Evolutionary conservation across 2,113 vertebrate species (phyloP).

Genomic region (zebrafish (Danio rerio)): GRCz12tu NC_133194.1:48544501-48545000

Average conservation of each 20-base stretch:
- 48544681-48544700: constrained; percentile 4
- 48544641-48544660: constrained; percentile 21
- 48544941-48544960: constrained; percentile 63
- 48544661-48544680: constrained; percentile 20
- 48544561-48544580: too few relatives aligned
- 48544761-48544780: constrained; percentile 53
- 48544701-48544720: constrained; percentile 57
- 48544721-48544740: constrained; percentile 52
- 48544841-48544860: constrained; percentile 67
- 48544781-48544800: constrained; percentile 54
- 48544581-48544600: too few relatives aligned
- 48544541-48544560: too few relatives aligned
- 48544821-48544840: constrained; percentile 67
- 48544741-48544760: constrained; percentile 60
- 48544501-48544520: too few relatives aligned
- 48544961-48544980: constrained; percentile 59
- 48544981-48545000: constrained; percentile 55
- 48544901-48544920: constrained; percentile 65
- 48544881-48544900: constrained; percentile 65
- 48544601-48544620: not conserved
- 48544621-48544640: constrained; percentile 4
- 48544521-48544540: too few relatives aligned
- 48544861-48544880: constrained; percentile 54
- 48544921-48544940: constrained; percentile 65
- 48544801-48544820: constrained; percentile 59